A percentile compares a stretch with the other conserved stretches of the same genome.
Conservation (phyloP, 2,888 invertebrate genomes). For the Melanostoma mellinum region DNA sequence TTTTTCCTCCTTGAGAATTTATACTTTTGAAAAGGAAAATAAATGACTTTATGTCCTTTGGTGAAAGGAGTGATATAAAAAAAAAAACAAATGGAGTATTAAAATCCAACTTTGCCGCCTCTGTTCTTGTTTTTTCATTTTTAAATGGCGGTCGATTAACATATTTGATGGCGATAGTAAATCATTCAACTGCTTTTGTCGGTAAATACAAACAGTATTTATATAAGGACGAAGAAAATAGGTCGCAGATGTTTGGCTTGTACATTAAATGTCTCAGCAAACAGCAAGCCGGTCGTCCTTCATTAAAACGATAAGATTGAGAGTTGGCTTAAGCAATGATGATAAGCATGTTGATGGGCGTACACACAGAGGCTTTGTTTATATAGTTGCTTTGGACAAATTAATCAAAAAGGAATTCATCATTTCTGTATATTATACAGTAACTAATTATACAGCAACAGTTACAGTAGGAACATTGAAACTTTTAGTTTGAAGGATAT, state of each 20-base stretch:
- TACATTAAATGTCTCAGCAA: not conserved
- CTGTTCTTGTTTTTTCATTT: conserved; percentile 3
- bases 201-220: conserved; percentile 39
- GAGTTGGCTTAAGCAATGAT: no score
- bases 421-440: no score
- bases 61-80: not conserved
- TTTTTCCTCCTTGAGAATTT: conserved; percentile 9
- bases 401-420: no score
- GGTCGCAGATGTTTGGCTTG: no score
- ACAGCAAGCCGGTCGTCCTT: no score
- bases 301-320: no score
- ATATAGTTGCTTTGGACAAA: no score
- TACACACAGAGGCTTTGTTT: no score
- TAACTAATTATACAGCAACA: no score
- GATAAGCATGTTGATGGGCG: no score
- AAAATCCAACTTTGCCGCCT: conserved; percentile 28
- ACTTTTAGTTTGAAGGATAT: no score
- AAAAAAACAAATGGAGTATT: conserved; percentile 21
- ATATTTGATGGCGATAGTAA: conserved; percentile 60
- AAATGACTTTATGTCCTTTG: conserved; percentile 56
- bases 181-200: conserved; percentile 31
- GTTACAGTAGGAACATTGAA: no score
- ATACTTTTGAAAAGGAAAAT: conserved; percentile 30
- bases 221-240: not conserved
- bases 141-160: conserved; percentile 63